phyloP scores from a whole-genome alignment of 2,113 vertebrate genomes.

The Rhynchopsitta pachyrhyncha region DNA sequence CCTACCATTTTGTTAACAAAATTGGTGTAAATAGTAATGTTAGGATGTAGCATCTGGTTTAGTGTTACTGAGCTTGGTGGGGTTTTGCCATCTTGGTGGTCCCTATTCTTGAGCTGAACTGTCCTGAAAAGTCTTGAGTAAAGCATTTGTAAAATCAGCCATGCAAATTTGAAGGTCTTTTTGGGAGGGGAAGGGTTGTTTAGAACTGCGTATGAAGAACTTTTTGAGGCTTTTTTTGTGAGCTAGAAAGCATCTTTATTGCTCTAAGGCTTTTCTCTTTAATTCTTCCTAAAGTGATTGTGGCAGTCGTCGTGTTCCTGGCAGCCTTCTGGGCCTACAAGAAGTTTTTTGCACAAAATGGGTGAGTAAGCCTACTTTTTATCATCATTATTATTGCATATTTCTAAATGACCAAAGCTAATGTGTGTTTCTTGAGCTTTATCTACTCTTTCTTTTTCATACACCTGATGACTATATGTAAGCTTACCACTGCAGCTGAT shows the following conservation, averaged over 20 bases:
- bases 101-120: not conserved
- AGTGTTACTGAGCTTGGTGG: not conserved
- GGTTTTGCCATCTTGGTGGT: not conserved
- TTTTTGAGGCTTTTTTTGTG: not conserved
- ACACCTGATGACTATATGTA: not conserved
- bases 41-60: not conserved
- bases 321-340: conserved; percentile 28
- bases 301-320: not conserved
- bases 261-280: not conserved
- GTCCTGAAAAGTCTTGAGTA: not conserved
- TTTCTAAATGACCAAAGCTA: not conserved
- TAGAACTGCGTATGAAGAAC: not conserved
- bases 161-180: not conserved
- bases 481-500: conserved; percentile 14
- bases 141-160: not conserved
- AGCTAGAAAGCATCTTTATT: not conserved
- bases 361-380: conserved; percentile 43
- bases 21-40: fast-evolving
- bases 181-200: fast-evolving
- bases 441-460: not conserved
- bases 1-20: not conserved
- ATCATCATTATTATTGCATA: not conserved
- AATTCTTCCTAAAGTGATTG: not conserved
- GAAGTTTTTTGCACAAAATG: conserved; percentile 8
- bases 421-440: not conserved